Conservation (phyloP, 2,113 vertebrate genomes). For the Percopsis transmontana region DNA sequence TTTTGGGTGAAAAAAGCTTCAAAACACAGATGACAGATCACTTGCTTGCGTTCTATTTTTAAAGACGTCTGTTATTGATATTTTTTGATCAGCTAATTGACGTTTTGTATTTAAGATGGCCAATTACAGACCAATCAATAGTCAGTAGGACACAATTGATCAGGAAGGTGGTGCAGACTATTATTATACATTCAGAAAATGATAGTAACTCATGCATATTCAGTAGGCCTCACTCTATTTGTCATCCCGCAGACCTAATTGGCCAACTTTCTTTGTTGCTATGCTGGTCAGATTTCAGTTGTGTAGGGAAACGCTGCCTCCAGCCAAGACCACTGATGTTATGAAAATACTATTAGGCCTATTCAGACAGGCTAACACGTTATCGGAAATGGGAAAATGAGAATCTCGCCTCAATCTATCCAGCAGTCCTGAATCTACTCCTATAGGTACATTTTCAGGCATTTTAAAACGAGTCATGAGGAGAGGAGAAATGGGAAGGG, state of each 20-base stretch:
- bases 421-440: not conserved
- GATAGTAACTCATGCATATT: constrained; percentile 59
- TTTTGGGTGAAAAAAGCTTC: not conserved
- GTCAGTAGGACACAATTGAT: constrained; percentile 46
- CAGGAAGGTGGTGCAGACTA: constrained; percentile 11
- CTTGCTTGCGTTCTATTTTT: not conserved
- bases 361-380: too few relatives aligned
- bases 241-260: constrained; percentile 64
- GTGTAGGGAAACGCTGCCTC: constrained; percentile 43
- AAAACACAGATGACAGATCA: constrained; percentile 3
- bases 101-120: too few relatives aligned
- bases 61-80: not conserved
- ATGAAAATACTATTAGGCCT: not conserved
- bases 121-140: constrained; percentile 3
- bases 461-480: constrained; percentile 3
- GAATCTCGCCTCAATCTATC: too few relatives aligned
- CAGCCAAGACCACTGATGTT: constrained; percentile 45
- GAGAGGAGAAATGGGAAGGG: not conserved
- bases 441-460: not conserved
- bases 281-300: constrained; percentile 59
- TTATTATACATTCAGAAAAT: constrained; percentile 43
- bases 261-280: constrained; percentile 74
- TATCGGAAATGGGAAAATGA: not conserved
- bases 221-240: constrained; percentile 46
- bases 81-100: not conserved